Base-by-base conservation (phyloP, 2,888 invertebrate species). In the Saturnia japonica region DNA sequence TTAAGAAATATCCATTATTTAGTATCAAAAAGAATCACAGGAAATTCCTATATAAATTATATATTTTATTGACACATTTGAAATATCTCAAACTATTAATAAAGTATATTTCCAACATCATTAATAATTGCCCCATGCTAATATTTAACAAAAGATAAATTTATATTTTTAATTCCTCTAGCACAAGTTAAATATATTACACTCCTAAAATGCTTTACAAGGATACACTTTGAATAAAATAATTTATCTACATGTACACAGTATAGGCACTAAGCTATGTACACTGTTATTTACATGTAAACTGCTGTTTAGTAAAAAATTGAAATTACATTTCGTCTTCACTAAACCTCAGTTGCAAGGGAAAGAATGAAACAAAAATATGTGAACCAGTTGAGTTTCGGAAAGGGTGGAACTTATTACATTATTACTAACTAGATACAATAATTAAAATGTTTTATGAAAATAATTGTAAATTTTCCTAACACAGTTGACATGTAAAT, bases 201-300 rank as follows among this genome's bases (percentile, higher is more conserved):
- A 19, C 47, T 47, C 22, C 54, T 22, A 54, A 22, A 22, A 54
- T 8, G 54, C 54, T 64, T 22, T 40, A 40, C 34, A 64, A 2
- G 9, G 40, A 40, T 40, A 40, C 64, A 64, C 19, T 62, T 62
- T 34, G 16, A 40, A 62, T 62, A 22, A 22, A 54, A 62, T 62
- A 62, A 34, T 62, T 62, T 51, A 57, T 25, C 57, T 57, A 57
- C 57, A 14, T 64, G 34, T 40, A 40, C 64, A 64, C n/a, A 0
- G 7, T 40, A 64, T 16, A 64, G 60, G 60, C 28, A 64, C 64
- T 34, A n/a, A 68, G 47, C 60, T 69, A 64, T 47, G 47, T 69
- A 43, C 64, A 64, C 62, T 3, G 8, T 14, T 28, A 62, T 28
- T 62, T 6, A 64, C 64, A 40, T 40, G 64, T 64, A 40, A n/a